These are phyloP conservation scores for Neomorphus geoffroyi DNA, from an alignment of 2,797 vertebrate species.

Conservation along the genomic window DNA sequence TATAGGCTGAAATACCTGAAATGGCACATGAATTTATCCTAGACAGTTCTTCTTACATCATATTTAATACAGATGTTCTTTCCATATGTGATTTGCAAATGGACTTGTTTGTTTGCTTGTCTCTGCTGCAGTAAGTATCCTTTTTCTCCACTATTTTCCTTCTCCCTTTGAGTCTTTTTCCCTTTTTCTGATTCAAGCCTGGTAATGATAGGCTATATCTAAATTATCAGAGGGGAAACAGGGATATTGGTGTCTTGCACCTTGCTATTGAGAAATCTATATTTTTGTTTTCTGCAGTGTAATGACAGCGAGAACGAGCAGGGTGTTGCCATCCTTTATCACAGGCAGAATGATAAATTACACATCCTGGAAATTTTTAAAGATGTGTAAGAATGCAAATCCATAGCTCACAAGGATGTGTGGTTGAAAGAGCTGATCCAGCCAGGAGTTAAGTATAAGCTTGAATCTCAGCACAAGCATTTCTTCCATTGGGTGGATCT, in stretches of 20 bases:
- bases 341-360: background rate
- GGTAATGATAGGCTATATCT: background rate
- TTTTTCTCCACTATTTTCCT: background rate
- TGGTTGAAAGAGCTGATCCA: background rate
- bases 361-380: background rate
- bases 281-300: conserved; percentile 4
- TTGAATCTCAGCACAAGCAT: background rate
- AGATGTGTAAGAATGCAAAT: background rate
- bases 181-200: background rate
- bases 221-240: background rate
- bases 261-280: background rate
- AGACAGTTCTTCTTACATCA: background rate
- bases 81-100: background rate
- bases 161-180: background rate
- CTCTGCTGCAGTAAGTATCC: background rate
- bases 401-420: background rate
- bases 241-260: background rate
- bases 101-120: background rate
- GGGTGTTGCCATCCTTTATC: background rate
- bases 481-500: background rate
- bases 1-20: background rate
- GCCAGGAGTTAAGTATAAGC: background rate
- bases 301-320: background rate
- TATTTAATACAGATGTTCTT: background rate
- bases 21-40: background rate